These are phyloP conservation scores for Lucilia sericata DNA, from an alignment of 1,140 invertebrate species.

Conservation along the genomic window DNA sequence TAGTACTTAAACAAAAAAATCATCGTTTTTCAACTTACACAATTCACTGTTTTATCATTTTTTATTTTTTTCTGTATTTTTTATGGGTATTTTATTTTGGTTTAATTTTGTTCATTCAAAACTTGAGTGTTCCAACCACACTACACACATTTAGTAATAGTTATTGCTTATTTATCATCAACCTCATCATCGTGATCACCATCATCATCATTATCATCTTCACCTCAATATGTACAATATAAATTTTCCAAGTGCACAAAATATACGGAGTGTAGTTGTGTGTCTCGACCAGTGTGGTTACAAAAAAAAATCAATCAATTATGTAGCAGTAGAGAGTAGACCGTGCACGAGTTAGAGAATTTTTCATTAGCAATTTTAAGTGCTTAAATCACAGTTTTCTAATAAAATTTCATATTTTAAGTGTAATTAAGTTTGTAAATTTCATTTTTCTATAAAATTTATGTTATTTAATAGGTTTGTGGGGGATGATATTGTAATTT, in stretches of 20 bases:
- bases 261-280: neutral
- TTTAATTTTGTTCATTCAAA: conserved; percentile 20
- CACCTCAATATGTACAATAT: neutral
- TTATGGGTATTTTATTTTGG: neutral
- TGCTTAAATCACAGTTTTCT: neutral
- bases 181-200: neutral
- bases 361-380: neutral
- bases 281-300: neutral
- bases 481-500: neutral
- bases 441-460: neutral
- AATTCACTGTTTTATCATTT: conserved; percentile 22
- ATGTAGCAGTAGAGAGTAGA: neutral
- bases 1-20: neutral
- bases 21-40: neutral
- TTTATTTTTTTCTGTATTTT: no score
- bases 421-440: neutral
- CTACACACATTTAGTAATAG: conserved; percentile 23
- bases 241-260: conserved; percentile 12
- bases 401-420: neutral
- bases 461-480: neutral
- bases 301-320: conserved; percentile 24
- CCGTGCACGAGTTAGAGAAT: neutral
- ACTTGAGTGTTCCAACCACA: neutral
- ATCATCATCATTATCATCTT: neutral
- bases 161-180: conserved; percentile 22